Conservation (phyloP, 35 echinoderm and acorn worm species). For the Lytechinus pictus region DNA sequence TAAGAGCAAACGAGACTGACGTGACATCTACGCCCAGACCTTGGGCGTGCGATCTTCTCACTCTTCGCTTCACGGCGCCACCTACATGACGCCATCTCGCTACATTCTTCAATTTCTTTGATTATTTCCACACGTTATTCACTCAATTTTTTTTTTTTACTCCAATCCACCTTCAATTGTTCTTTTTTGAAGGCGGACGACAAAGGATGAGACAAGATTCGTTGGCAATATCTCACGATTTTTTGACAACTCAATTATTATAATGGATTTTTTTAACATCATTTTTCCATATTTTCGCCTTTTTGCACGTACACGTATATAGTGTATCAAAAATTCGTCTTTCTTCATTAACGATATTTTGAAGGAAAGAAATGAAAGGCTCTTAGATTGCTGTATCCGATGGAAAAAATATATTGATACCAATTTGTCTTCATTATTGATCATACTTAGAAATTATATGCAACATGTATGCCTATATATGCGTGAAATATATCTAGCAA, state of each 20-base stretch:
- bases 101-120: neutral
- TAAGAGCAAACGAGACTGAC: neutral
- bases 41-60: neutral
- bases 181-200: neutral
- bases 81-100: neutral
- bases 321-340: neutral
- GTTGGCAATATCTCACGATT: neutral
- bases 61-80: slow-evolving; percentile 31
- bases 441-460: neutral
- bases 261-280: neutral
- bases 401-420: neutral
- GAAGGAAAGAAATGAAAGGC: neutral
- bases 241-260: slow-evolving; percentile 18
- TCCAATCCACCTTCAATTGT: slow-evolving; percentile 17
- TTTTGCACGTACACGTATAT: neutral
- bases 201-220: slow-evolving; percentile 26
- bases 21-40: slow-evolving; percentile 12
- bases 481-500: too few species aligned
- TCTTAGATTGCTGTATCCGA: neutral
- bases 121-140: neutral
- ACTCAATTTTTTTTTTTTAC: neutral
- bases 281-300: neutral
- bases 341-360: neutral
- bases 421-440: neutral
- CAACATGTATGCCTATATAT: neutral